Conservation (phyloP, 2,113 vertebrate genomes). For the Lontra canadensis region DNA sequence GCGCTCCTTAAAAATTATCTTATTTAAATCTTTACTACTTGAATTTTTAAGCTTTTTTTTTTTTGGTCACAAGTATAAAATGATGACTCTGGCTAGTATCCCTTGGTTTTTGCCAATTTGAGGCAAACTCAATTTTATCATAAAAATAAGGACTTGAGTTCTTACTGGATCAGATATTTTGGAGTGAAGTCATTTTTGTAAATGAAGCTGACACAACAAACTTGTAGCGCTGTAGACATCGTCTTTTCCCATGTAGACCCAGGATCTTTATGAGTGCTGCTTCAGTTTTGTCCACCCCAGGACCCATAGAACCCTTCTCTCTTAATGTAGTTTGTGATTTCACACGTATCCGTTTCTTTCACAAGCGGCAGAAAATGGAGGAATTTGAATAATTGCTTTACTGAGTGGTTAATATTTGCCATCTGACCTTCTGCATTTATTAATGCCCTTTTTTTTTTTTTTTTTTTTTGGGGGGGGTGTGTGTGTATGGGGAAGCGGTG, state of each 20-base stretch:
- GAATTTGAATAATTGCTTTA: neutral
- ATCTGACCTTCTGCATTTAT: neutral
- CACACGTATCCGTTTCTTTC: neutral
- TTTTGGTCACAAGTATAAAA: neutral
- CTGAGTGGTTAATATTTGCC: neutral
- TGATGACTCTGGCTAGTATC: neutral
- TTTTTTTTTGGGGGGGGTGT: neutral
- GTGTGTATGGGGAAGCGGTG: neutral
- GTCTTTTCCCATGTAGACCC: neutral
- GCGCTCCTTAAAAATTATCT: neutral
- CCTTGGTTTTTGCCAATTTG: neutral
- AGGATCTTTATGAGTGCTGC: neutral
- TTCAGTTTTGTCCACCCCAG: neutral
- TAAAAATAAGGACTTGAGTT: neutral
- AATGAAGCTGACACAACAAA: neutral
- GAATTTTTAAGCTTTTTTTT: neutral
- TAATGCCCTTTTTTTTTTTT: neutral
- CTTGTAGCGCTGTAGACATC: neutral
- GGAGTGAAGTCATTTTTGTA: constrained; percentile 10
- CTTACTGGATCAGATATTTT: neutral
- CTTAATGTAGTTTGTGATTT: neutral
- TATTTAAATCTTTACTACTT: neutral
- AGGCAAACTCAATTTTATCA: neutral
- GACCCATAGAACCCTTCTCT: neutral
- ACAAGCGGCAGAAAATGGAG: neutral